These are phyloP conservation scores for Sciurus carolinensis DNA, from an alignment of 2,797 vertebrate species.

Conservation along the genomic window DNA sequence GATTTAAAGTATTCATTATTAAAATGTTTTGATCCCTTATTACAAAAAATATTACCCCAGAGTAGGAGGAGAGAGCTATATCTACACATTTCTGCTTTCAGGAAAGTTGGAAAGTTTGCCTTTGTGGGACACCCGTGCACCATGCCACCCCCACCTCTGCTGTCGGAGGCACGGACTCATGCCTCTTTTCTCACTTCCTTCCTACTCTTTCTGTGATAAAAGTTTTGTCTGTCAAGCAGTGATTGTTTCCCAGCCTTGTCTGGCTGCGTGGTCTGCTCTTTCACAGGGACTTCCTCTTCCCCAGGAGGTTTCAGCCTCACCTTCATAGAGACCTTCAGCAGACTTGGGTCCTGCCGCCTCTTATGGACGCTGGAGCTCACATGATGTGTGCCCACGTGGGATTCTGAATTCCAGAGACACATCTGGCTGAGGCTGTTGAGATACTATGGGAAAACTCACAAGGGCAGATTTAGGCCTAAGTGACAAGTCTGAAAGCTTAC, in stretches of 20 bases:
- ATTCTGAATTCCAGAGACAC: background rate
- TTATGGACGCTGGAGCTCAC: background rate
- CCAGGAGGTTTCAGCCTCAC: fast-evolving
- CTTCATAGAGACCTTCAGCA: background rate
- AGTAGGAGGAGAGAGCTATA: background rate
- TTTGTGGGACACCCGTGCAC: background rate
- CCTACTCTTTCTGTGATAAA: background rate
- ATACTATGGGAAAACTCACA: background rate
- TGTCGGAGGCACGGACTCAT: background rate
- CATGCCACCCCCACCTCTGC: fast-evolving
- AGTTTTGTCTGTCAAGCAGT: background rate
- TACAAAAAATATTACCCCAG: background rate
- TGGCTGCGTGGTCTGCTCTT: background rate
- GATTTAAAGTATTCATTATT: background rate
- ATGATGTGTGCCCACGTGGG: background rate
- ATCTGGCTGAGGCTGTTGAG: background rate
- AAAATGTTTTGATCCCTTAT: background rate
- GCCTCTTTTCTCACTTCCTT: background rate
- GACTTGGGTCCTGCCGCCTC: background rate
- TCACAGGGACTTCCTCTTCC: background rate
- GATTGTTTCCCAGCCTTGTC: background rate
- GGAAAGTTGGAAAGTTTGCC: background rate
- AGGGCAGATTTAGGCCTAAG: background rate
- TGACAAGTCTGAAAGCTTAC: background rate
- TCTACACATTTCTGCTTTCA: background rate